These are phyloP conservation scores for Cosmia trapezina DNA, from an alignment of 2,888 invertebrate genomes.

Conservation along the genomic window DNA sequence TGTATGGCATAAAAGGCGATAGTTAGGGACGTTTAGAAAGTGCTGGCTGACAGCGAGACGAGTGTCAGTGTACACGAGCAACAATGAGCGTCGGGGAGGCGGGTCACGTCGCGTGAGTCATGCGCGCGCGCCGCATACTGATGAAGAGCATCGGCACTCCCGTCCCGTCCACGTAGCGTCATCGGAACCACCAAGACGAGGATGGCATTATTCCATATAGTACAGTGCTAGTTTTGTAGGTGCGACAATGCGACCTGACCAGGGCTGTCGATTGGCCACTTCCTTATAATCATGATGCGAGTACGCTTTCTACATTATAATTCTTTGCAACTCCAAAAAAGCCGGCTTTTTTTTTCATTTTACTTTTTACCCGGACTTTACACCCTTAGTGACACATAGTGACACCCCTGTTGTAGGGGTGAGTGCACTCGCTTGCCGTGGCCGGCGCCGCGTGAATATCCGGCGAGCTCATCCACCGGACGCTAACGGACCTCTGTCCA, in stretches of 20 bases:
- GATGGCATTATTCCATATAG: constrained; percentile 62
- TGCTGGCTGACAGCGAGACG: constrained; percentile 73
- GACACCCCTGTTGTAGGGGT: constrained; percentile 69
- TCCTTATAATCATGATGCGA: constrained; percentile 25
- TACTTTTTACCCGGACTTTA: not conserved
- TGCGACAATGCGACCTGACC: constrained; percentile 43
- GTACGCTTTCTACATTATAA: constrained; percentile 36
- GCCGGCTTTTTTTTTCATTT: not conserved
- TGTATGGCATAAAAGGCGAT: constrained; percentile 72
- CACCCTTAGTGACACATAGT: constrained; percentile 3
- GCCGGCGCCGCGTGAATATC: constrained; percentile 75
- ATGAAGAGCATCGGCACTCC: constrained; percentile 74
- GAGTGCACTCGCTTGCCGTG: constrained; percentile 68
- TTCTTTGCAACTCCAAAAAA: constrained; percentile 10
- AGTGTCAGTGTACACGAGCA: constrained; percentile 70
- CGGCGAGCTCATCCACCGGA: constrained; percentile 86
- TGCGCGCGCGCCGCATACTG: constrained; percentile 82
- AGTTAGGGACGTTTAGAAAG: constrained; percentile 76
- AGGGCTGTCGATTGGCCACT: constrained; percentile 50
- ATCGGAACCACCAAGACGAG: constrained; percentile 62
- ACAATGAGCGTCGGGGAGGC: constrained; percentile 77
- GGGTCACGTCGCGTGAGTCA: constrained; percentile 81
- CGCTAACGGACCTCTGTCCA: constrained; percentile 82
- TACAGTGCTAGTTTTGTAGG: constrained; percentile 54
- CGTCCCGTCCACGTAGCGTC: constrained; percentile 62